Conservation (phyloP, 2,797 vertebrate genomes). For the Falco columbarius region DNA sequence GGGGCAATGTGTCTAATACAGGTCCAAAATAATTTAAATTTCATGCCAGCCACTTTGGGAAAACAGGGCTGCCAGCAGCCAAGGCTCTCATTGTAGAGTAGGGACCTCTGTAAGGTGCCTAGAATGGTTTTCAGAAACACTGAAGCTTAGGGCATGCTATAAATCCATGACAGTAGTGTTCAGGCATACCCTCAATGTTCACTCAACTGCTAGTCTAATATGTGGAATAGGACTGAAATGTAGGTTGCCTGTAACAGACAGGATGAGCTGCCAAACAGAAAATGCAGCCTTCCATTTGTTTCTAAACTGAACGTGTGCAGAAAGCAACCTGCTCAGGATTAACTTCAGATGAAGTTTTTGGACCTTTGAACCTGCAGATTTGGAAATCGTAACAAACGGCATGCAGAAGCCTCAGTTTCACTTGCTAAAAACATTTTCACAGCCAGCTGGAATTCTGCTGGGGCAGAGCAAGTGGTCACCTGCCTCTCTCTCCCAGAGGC, state of each 20-base stretch:
- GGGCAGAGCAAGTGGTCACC: not conserved
- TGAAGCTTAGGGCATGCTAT: not conserved
- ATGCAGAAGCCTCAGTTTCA: fast-evolving
- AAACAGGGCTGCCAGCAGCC: not conserved
- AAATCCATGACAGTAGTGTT: not conserved
- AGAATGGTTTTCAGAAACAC: not conserved
- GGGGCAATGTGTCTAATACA: not conserved
- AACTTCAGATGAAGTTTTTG: not conserved
- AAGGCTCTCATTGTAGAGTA: not conserved
- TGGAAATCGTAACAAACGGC: not conserved
- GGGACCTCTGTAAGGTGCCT: not conserved
- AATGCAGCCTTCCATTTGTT: not conserved
- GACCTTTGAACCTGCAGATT: not conserved
- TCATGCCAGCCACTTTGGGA: not conserved
- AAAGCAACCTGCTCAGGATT: not conserved
- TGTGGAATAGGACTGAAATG: not conserved
- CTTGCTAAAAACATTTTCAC: not conserved
- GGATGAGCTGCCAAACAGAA: not conserved
- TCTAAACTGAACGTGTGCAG: not conserved
- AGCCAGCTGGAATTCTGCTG: not conserved
- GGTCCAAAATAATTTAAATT: not conserved
- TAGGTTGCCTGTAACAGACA: not conserved
- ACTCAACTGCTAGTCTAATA: not conserved
- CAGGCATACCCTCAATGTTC: not conserved
- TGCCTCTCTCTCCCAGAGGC: not conserved